Evolutionary conservation across 2,797 vertebrate genomes (phyloP), one percentile per base, ranked within the genome.

Genomic region (Diplodus sargus): DNA sequence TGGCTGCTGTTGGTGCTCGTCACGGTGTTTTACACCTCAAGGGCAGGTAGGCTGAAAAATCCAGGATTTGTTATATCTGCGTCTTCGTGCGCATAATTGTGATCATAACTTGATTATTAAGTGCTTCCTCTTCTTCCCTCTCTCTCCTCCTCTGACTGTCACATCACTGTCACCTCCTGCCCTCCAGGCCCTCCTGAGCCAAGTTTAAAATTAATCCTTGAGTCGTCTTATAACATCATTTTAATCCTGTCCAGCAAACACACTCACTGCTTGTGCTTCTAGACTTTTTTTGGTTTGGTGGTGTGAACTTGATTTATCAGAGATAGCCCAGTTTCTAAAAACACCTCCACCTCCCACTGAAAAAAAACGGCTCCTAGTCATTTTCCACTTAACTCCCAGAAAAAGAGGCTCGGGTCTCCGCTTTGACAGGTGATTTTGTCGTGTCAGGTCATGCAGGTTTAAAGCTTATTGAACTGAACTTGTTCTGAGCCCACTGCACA

Each of bases 21-120:
- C 56, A 52, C 68, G 9, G 73, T 70, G 56, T 67, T 87, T 30
- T 61, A 39, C 60, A 74, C 74, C 64, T 80, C 91, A 1, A 60
- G 66, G 30, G 83, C 93, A 94, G 93, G 94, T 94, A 93, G 22
- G 91, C 9, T 22, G 18, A 66, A 5, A 45, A 25, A 39, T 68
- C 5, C 39, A 30, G 1, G 0, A 48, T 52, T 7, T 62, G 1
- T 52, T 61, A 1, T 62, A 49, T 49, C 8, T 68, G 43, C 22
- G 4, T 45, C 1, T 53, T 12, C 39, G 4, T 73, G 43, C 28
- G 58, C 47, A 17, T n/a, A 13, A 52, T 49, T 34, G 1, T 30
- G 6, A 34, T 51, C 65, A 10, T 45, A n/a, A 17, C 63, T 18
- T 12, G 4, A 25, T 53, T 15, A 11, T 28, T 18, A 2, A 3